Evolutionary conservation across 2,888 invertebrate species (phyloP).

Genomic region (Machimus atricapillus): DNA sequence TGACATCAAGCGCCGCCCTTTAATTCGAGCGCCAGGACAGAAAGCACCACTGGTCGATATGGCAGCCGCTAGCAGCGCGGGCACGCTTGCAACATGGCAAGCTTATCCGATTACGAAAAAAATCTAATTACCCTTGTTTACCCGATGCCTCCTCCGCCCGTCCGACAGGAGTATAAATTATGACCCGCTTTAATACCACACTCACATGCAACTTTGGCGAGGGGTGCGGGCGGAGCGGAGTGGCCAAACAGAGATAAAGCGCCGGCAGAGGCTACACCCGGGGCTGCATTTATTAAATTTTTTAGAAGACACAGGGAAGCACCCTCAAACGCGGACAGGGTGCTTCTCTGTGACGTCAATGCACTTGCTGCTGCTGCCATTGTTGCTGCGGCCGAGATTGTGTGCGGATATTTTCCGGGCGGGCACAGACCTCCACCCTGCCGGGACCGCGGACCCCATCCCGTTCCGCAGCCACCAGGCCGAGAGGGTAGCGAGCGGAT

Average conservation of each 20-base stretch:
- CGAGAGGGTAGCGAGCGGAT: neutral
- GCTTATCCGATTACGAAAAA: neutral
- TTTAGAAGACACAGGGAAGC: neutral
- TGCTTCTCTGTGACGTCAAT: slow-evolving; percentile 6
- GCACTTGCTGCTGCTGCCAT: neutral
- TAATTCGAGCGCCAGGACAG: neutral
- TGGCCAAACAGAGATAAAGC: neutral
- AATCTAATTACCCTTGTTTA: slow-evolving; percentile 16
- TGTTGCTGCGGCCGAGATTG: neutral
- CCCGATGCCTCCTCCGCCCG: neutral
- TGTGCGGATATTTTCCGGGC: neutral
- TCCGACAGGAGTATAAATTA: neutral
- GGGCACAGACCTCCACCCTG: neutral
- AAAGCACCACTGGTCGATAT: neutral
- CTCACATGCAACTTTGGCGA: neutral
- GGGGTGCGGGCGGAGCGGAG: neutral
- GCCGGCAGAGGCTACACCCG: neutral
- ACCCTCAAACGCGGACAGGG: neutral
- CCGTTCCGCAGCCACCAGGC: neutral
- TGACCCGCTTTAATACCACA: neutral
- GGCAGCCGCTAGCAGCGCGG: neutral
- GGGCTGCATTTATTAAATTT: slow-evolving; percentile 2
- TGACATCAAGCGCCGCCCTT: neutral
- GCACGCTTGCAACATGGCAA: neutral
- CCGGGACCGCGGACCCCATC: neutral